Percentiles rank a stretch among this genome's conserved stretches.
phyloP scores from a whole-genome alignment of 2,888 invertebrate genomes.

The Mesochorus sp. region DNA sequence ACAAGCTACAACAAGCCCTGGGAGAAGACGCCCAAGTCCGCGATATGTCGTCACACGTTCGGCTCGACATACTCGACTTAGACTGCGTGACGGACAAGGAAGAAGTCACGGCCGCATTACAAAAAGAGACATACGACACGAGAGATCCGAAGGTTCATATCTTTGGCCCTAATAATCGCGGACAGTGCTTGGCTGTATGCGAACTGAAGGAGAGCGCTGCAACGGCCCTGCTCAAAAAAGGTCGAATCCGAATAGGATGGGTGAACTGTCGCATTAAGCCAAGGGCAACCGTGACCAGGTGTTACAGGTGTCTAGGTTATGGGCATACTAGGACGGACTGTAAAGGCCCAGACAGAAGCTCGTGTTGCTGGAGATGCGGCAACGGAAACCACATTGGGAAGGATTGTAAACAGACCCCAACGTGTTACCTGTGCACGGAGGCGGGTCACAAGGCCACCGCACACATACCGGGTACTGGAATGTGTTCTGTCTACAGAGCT shows the following conservation, averaged over 20 bases:
- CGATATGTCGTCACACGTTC: conserved; percentile 4
- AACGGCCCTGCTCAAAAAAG: conserved; percentile 1
- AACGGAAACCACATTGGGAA: no score
- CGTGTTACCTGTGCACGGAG: no score
- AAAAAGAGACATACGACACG: not conserved
- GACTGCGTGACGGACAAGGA: conserved; percentile 4
- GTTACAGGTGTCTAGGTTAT: not conserved
- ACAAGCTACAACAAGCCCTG: conserved; percentile 27
- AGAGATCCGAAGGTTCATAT: not conserved
- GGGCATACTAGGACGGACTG: conserved; percentile 15
- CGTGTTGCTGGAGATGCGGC: conserved; percentile 36
- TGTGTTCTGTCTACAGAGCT: no score
- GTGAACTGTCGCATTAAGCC: conserved; percentile 37
- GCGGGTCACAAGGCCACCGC: no score
- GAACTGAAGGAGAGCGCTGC: conserved; percentile 29
- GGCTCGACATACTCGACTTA: not conserved
- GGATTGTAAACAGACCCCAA: no score
- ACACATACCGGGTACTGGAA: no score
- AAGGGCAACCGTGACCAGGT: conserved; percentile 29
- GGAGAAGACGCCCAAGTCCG: conserved; percentile 17
- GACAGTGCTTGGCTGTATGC: conserved; percentile 43
- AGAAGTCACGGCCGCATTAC: conserved; percentile 32
- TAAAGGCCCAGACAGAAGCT: not conserved
- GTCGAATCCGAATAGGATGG: conserved; percentile 28
- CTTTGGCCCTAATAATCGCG: conserved; percentile 26